Evolutionary conservation across 1,140 invertebrate species (phyloP).

Genomic region (Rhagoletis zephyria): DNA sequence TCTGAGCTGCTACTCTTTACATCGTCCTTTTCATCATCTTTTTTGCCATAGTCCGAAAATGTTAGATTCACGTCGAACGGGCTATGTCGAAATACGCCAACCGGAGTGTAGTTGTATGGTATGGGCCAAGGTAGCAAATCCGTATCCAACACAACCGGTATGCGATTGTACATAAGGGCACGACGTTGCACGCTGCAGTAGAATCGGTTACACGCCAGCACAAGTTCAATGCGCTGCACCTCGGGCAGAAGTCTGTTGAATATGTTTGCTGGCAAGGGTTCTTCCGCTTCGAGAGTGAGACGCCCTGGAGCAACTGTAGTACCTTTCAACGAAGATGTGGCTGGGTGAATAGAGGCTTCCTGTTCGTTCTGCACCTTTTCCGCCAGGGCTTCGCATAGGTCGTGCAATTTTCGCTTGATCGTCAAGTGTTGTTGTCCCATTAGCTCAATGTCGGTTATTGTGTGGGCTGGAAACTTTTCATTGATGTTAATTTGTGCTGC

Average conservation of each 20-base stretch:
- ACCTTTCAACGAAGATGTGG: not conserved
- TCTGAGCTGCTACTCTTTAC: conserved; percentile 14
- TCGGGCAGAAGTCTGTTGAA: conserved; percentile 62
- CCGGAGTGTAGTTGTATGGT: conserved; percentile 64
- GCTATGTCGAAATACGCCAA: conserved; percentile 64
- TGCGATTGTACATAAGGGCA: conserved; percentile 57
- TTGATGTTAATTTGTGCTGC: conserved; percentile 64
- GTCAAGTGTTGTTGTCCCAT: conserved; percentile 69
- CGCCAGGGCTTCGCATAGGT: conserved; percentile 53
- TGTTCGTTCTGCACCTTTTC: not conserved
- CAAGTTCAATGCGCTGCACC: conserved; percentile 68
- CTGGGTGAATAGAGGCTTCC: not conserved
- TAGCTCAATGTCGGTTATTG: conserved; percentile 64
- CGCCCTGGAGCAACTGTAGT: not conserved
- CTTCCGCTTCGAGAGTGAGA: not conserved
- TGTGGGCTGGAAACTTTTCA: conserved; percentile 69
- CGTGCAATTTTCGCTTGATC: conserved; percentile 65
- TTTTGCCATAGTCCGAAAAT: conserved; percentile 62
- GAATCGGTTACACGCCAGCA: conserved; percentile 63
- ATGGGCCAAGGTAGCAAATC: conserved; percentile 66
- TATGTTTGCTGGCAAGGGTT: not conserved
- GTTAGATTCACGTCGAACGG: conserved; percentile 67
- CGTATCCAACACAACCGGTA: conserved; percentile 61
- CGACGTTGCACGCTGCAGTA: conserved; percentile 63
- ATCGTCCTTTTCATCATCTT: conserved; percentile 36